A percentile compares a stretch with the other conserved stretches of the same genome.
Evolutionary conservation across 53 echinoderm and acorn worm genomes (phyloP).

Genomic region (Temnopleurus reevesii): DNA sequence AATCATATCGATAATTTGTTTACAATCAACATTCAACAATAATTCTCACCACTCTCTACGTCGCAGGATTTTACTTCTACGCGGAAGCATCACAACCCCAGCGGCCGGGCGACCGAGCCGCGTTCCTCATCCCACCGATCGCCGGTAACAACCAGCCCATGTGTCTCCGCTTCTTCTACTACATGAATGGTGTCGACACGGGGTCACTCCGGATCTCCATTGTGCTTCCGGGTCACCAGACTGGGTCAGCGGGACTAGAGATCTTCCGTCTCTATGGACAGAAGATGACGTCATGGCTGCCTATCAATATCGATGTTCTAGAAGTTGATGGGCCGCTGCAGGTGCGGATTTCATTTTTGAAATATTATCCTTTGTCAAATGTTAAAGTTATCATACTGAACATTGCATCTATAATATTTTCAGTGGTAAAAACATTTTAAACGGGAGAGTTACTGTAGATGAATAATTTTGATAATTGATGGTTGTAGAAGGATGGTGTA

Average conservation of each 20-base stretch:
- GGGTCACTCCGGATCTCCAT: conserved; percentile 44
- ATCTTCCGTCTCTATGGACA: conserved; percentile 29
- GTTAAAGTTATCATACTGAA: too few species aligned
- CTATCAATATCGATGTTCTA: conserved; percentile 26
- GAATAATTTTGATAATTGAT: too few species aligned
- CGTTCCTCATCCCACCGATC: conserved; percentile 20
- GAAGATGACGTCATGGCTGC: conserved; percentile 52
- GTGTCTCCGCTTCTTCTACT: conserved; percentile 68
- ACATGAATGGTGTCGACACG: conserved; percentile 68
- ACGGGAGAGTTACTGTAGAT: too few species aligned
- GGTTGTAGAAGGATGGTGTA: too few species aligned
- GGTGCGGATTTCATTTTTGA: conserved; percentile 6
- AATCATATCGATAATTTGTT: too few species aligned
- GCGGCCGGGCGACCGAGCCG: conserved; percentile 46
- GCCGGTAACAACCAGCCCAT: conserved; percentile 47
- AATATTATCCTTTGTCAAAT: too few species aligned
- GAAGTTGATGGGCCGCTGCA: conserved; percentile 36
- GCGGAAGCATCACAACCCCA: conserved; percentile 52
- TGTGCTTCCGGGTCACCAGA: conserved; percentile 51
- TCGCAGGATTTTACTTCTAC: conserved; percentile 39
- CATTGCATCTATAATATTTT: too few species aligned
- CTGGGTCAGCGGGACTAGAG: conserved; percentile 31
- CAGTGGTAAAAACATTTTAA: too few species aligned
- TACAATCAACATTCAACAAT: too few species aligned
- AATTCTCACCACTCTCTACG: neutral